These are phyloP conservation scores for Boleophthalmus pectinirostris DNA, from an alignment of 2,113 vertebrate genomes.

Conservation along the genomic window DNA sequence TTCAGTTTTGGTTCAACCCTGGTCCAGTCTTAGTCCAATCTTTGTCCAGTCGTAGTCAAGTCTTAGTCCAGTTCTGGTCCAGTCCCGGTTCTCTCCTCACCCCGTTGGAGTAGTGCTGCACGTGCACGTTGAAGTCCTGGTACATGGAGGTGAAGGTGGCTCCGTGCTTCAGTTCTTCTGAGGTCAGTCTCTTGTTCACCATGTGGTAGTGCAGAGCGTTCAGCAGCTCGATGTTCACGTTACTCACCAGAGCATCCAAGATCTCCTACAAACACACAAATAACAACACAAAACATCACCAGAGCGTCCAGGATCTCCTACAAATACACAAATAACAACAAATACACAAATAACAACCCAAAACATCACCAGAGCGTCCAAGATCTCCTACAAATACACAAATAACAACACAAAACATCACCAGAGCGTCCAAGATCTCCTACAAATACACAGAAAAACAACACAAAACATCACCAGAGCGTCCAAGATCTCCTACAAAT, in stretches of 20 bases:
- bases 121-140: constrained; percentile 90
- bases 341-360: not conserved
- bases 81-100: constrained; percentile 69
- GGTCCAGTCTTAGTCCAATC: not conserved
- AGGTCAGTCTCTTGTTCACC: constrained; percentile 89
- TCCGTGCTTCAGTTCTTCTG: constrained; percentile 90
- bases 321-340: not conserved
- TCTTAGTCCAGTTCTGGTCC: not conserved
- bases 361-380: not conserved
- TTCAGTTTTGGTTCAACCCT: not conserved
- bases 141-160: constrained; percentile 90
- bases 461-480: not conserved
- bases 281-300: not conserved
- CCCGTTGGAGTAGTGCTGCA: constrained; percentile 95
- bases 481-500: not conserved
- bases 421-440: not conserved
- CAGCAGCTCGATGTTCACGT: constrained; percentile 96
- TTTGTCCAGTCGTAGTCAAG: not conserved
- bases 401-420: not conserved
- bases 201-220: constrained; percentile 98
- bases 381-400: not conserved
- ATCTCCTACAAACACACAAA: constrained; percentile 83
- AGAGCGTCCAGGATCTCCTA: not conserved
- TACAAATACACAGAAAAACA: not conserved
- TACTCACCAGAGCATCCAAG: constrained; percentile 94